A percentile compares a stretch with the other conserved stretches of the same genome.
These are phyloP conservation scores for Tenthredo livida DNA, from an alignment of 2,888 invertebrate species.

Conservation along the genomic window DNA sequence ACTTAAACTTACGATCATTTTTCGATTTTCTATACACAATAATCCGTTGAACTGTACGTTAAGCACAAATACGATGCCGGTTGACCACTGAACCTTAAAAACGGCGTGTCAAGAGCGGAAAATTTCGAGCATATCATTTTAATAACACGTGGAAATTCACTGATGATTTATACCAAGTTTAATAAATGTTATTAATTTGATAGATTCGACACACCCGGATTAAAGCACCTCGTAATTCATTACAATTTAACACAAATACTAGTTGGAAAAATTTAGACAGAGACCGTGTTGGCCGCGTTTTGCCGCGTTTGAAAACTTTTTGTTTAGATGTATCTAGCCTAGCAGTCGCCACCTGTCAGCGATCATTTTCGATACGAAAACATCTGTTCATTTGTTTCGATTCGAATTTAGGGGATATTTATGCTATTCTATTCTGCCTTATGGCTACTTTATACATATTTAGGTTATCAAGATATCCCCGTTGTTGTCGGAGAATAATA, in stretches of 20 bases:
- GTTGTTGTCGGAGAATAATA: slow-evolving; percentile 23
- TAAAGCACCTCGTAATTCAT: not conserved
- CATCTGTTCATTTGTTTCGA: slow-evolving; percentile 32
- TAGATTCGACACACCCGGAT: not conserved
- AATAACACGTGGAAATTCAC: slow-evolving; percentile 35
- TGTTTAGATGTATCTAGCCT: slow-evolving; percentile 42
- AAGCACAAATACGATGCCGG: slow-evolving; percentile 36
- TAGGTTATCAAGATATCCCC: not conserved
- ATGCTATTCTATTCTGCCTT: not conserved
- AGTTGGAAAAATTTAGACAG: slow-evolving; percentile 24
- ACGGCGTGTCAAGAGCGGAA: slow-evolving; percentile 18
- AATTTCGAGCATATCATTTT: slow-evolving; percentile 34
- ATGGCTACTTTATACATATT: not conserved
- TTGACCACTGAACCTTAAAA: slow-evolving; percentile 32
- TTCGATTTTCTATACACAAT: slow-evolving; percentile 31
- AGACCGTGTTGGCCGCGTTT: slow-evolving; percentile 17
- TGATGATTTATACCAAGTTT: slow-evolving; percentile 23
- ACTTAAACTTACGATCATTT: slow-evolving; percentile 39
- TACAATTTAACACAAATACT: slow-evolving; percentile 7
- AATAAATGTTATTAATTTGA: not conserved
- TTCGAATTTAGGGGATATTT: not conserved
- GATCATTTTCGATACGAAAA: not conserved
- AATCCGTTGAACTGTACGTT: slow-evolving; percentile 15
- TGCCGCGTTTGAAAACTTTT: slow-evolving; percentile 47
- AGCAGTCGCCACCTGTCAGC: slow-evolving; percentile 47